phyloP scores from a whole-genome alignment of 2,113 vertebrate species.

The Sander vitreus region DNA sequence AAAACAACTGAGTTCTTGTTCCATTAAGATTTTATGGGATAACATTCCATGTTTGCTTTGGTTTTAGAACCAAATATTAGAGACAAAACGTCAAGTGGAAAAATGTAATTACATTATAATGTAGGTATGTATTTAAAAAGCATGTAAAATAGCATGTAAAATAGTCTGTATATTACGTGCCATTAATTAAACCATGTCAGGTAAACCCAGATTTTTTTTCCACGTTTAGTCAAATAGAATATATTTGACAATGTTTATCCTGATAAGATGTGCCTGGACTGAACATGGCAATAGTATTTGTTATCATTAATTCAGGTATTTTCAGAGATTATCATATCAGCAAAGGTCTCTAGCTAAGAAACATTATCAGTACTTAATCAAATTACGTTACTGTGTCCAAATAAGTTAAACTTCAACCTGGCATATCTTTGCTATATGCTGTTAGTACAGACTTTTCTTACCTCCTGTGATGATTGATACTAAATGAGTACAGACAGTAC shows the following conservation, averaged over 20 bases:
- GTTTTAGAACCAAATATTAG: not conserved
- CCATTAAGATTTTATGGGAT: not conserved
- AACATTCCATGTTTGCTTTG: not conserved
- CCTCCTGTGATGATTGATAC: conserved; percentile 20
- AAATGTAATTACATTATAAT: too few species aligned
- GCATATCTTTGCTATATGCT: conserved; percentile 35
- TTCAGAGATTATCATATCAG: conserved; percentile 39
- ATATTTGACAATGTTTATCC: not conserved
- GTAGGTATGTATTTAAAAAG: too few species aligned
- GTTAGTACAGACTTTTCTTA: conserved; percentile 9
- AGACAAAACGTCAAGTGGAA: not conserved
- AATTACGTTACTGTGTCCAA: conserved; percentile 11
- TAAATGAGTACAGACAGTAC: conserved; percentile 9
- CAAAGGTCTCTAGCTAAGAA: conserved; percentile 44
- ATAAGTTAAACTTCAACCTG: conserved; percentile 68
- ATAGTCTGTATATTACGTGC: not conserved
- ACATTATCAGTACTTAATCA: conserved; percentile 58
- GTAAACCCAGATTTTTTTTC: not conserved
- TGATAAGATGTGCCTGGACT: conserved; percentile 22
- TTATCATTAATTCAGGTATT: conserved; percentile 28
- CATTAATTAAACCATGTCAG: not conserved
- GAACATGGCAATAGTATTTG: not conserved
- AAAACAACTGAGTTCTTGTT: not conserved
- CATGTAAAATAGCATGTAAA: too few species aligned
- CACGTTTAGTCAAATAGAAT: not conserved